phyloP scores from a whole-genome alignment of 2,113 vertebrate genomes.

The Sprattus sprattus region DNA sequence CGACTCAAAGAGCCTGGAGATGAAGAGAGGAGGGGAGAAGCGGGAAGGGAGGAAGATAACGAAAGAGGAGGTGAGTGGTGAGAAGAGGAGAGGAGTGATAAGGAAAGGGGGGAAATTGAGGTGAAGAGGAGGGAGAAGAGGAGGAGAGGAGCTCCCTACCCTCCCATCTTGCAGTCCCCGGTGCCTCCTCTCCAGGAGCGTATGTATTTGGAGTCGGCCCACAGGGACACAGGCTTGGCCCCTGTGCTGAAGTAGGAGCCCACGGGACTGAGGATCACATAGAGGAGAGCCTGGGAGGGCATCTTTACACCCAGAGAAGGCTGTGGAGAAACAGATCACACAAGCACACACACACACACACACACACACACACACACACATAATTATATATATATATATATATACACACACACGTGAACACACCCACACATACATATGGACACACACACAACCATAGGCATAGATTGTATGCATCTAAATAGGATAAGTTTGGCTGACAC shows the following conservation, averaged over 20 bases:
- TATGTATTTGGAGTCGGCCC: conserved; percentile 85
- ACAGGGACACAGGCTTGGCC: conserved; percentile 77
- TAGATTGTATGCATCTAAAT: background rate
- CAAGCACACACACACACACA: conserved; percentile 20
- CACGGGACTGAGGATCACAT: conserved; percentile 83
- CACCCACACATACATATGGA: background rate
- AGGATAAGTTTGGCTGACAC: too few species aligned
- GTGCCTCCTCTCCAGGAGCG: conserved; percentile 89
- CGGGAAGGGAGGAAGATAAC: background rate
- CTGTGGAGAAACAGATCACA: conserved; percentile 52
- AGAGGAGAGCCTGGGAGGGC: conserved; percentile 76
- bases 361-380: conserved; percentile 16
- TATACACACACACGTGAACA: background rate
- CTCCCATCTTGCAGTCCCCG: conserved; percentile 90
- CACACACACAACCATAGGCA: background rate
- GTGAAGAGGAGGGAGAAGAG: background rate
- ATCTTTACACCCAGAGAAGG: conserved; percentile 82
- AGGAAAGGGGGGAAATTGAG: background rate
- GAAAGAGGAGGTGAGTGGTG: background rate
- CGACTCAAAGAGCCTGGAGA: too few species aligned
- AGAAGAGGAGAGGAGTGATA: background rate
- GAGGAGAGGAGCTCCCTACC: conserved; percentile 67
- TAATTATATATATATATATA: background rate
- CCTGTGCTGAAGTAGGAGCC: conserved; percentile 81
- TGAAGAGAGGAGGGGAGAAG: background rate